These are phyloP conservation scores for Brachyrhaphis roseni DNA, from an alignment of 2,797 vertebrate species.

Conservation along the genomic window DNA sequence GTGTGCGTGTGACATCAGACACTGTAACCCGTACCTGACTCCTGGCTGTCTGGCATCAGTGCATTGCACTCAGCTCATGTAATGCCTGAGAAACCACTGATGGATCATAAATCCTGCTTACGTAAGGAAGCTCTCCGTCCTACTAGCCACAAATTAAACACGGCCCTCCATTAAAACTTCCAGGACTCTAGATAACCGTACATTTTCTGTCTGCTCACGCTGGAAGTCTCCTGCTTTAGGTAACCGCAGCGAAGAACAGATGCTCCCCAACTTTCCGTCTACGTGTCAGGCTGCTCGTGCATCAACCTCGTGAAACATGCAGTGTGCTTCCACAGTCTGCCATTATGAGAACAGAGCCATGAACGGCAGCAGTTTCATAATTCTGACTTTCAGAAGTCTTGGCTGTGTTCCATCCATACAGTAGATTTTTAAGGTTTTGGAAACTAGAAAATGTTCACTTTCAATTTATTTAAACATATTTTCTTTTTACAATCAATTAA, in stretches of 20 bases:
- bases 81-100: constrained; percentile 20
- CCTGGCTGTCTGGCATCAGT: constrained; percentile 14
- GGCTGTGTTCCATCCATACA: constrained; percentile 9
- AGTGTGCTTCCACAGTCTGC: constrained; percentile 52
- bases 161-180: constrained; percentile 22
- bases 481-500: background rate
- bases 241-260: constrained; percentile 45
- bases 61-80: constrained; percentile 41
- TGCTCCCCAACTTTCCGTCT: constrained; percentile 60
- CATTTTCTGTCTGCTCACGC: constrained; percentile 37
- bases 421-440: background rate
- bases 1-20: constrained; percentile 1
- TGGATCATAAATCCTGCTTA: constrained; percentile 38
- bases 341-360: constrained; percentile 27
- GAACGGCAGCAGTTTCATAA: constrained; percentile 28
- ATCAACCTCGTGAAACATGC: constrained; percentile 35
- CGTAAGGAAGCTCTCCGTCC: constrained; percentile 32
- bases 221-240: constrained; percentile 51
- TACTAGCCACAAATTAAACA: constrained; percentile 45
- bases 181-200: constrained; percentile 34
- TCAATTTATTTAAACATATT: background rate
- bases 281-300: constrained; percentile 57
- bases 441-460: background rate
- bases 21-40: background rate
- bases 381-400: background rate